Base-by-base conservation (phyloP, 2,113 vertebrate genomes). In the Tapirus terrestris region DNA sequence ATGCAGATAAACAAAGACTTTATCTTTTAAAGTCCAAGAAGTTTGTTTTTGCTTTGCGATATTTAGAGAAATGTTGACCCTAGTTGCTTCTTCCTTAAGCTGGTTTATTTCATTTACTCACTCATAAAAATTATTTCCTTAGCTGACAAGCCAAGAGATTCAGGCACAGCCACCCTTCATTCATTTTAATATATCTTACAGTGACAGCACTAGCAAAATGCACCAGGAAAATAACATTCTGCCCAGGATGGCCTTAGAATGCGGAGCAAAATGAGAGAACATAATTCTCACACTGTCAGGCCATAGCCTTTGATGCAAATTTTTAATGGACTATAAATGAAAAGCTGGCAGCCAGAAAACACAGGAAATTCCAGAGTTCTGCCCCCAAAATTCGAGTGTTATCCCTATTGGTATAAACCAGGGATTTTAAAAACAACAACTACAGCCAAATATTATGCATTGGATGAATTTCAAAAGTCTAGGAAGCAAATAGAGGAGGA, bases 311-410 rank as follows among this genome's bases (percentile, higher is more conserved):
- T 21, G 48, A 95, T 53, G 27, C 33, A 87, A 45, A 20, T 29
- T 94, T 95, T 65, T 85, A 61, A 33, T 61, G 29, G 21, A 29
- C 45, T 58, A 25, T 51, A 65, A 53, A 86, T 21, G 92, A 89
- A 92, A 77, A 87, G 23, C 18, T 90, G 48, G 0, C 27, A 53
- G 20, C 31, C 60, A 81, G 67, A 83, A 96, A 97, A 63, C 43
- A 68, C 94, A 97, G 90, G 67, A 53, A 97, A 96, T 97, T 97
- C 91, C 76, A 95, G 84, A 92, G 17, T 67, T 76, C 45, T 72
- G 48, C 27, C 27, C 3, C 39, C 2, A 5, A 87, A 94, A 92
- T 68, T 84, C 79, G 31, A 91, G 17, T 72, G 20, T 56, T 53
- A 91, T 53, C 68, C 58, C 39, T 75, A 75, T 81, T 80, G 92